phyloP scores from a whole-genome alignment of 2,113 vertebrate species.

The Pygathrix nemaeus region DNA sequence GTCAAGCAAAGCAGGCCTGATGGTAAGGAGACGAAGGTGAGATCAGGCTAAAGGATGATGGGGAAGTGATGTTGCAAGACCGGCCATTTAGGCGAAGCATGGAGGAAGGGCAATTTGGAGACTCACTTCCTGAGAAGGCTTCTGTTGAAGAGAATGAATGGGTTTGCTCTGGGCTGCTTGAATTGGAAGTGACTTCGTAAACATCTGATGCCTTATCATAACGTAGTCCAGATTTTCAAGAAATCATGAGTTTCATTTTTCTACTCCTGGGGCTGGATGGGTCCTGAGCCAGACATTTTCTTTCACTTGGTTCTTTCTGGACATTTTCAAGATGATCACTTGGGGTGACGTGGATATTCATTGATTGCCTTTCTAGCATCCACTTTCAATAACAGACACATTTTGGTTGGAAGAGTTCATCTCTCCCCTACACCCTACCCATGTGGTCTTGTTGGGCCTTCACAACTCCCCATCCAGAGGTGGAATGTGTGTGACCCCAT shows the following conservation, averaged over 20 bases:
- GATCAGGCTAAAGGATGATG: background rate
- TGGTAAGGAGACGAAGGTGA: background rate
- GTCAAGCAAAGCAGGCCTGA: background rate
- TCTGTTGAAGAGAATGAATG: background rate
- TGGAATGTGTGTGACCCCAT: background rate
- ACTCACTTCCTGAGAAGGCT: conserved; percentile 47
- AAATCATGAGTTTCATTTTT: background rate
- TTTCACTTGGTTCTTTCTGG: background rate
- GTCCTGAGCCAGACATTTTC: background rate
- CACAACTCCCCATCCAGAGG: too few relatives aligned
- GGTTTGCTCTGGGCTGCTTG: background rate
- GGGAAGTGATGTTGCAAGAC: conserved; percentile 14
- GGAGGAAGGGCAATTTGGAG: background rate
- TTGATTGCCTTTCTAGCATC: background rate
- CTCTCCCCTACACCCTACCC: background rate
- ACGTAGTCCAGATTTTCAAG: background rate
- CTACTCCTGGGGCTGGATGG: background rate
- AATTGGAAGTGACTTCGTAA: background rate
- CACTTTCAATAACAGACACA: background rate
- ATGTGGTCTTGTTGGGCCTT: background rate
- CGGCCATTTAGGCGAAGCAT: background rate
- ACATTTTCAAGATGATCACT: background rate
- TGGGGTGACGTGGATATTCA: background rate
- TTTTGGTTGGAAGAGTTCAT: background rate
- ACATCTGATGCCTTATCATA: background rate